Evolutionary conservation across 2,797 vertebrate species (phyloP), one percentile per base, ranked within the genome.

Genomic region (Sebastes diaconus): DNA sequence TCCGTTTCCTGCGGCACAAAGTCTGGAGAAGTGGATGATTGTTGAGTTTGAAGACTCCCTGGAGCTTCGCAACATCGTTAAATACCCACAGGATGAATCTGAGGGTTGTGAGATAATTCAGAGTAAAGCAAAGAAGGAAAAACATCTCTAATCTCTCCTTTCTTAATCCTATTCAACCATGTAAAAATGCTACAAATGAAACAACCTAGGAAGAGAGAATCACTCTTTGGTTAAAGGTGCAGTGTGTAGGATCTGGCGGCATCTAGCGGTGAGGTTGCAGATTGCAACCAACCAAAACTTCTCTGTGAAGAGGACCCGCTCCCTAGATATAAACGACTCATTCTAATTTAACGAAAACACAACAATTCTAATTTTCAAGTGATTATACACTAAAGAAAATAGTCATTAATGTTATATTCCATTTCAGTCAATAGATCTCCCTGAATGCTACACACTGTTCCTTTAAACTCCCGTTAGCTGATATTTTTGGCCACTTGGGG

Each of bases 1-100:
- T 83, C 3, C 1, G 11, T 27, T 78, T 80, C 34, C 75, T 18
- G 34, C 24, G 27, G 70, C n/a, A 60, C 10, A 55, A 75, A 71
- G 57, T 27, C 30, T 27, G 20, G 50, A 75, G n/a, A 74, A 67
- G 29, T 39, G 58, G n/a, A 57, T 67, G 30, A 78, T 70, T 8
- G 3, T 39, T 27, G 69, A 59, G 64, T 68, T 52, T 25, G 36
- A 88, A 73, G 74, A 70, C 59, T 81, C 73, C 54, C 70, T 50
- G 70, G 27, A 69, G 69, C 54, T 57, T 64, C 20, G 58, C 30
- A 63, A 10, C 63, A 59, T 58, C 22, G 29, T 61, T 65, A 66
- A 66, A 60, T 60, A 46, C 57, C 36, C 24, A n/a, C 34, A 29
- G 6, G 18, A 29, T 60, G 3, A 60, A 42, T 20, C 7, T 58